phyloP scores from a whole-genome alignment of 1,140 invertebrate species.

The Drosophila gunungcola region DNA sequence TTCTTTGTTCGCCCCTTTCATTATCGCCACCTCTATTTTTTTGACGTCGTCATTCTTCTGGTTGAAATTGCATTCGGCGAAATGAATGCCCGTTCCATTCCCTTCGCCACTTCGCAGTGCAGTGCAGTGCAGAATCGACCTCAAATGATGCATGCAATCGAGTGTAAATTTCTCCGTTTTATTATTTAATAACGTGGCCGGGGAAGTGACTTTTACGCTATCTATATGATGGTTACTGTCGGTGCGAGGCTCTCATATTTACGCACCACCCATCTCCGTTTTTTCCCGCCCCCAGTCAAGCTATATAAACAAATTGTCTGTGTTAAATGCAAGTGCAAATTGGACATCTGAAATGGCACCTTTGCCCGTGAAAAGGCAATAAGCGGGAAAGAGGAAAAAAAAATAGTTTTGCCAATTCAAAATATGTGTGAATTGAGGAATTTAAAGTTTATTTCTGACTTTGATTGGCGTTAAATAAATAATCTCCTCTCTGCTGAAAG shows the following conservation, averaged over 20 bases:
- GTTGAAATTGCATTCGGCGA: constrained; percentile 60
- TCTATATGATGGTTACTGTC: constrained; percentile 30
- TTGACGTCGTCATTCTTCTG: constrained; percentile 28
- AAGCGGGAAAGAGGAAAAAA: not conserved
- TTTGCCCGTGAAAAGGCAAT: constrained; percentile 15
- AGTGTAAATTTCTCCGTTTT: constrained; percentile 64
- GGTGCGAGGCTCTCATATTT: constrained; percentile 37
- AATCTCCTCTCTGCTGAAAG: constrained; percentile 7
- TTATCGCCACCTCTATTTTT: constrained; percentile 43
- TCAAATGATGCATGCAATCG: constrained; percentile 66
- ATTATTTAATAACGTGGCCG: constrained; percentile 69
- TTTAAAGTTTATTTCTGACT: not conserved
- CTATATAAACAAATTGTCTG: constrained; percentile 57
- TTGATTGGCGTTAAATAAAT: not conserved
- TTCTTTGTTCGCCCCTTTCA: constrained; percentile 56
- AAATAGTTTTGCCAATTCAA: not conserved
- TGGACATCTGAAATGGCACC: constrained; percentile 23
- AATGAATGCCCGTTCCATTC: constrained; percentile 35
- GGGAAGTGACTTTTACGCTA: constrained; percentile 35
- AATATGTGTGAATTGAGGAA: not conserved
- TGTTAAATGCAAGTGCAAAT: constrained; percentile 54
- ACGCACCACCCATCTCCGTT: constrained; percentile 25
- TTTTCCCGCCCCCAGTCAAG: constrained; percentile 19
- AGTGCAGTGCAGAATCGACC: constrained; percentile 8
- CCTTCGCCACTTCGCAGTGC: not conserved